These are phyloP conservation scores for Agrenia bidenticulata DNA, from an alignment of 2,888 invertebrate genomes.

Conservation along the genomic window DNA sequence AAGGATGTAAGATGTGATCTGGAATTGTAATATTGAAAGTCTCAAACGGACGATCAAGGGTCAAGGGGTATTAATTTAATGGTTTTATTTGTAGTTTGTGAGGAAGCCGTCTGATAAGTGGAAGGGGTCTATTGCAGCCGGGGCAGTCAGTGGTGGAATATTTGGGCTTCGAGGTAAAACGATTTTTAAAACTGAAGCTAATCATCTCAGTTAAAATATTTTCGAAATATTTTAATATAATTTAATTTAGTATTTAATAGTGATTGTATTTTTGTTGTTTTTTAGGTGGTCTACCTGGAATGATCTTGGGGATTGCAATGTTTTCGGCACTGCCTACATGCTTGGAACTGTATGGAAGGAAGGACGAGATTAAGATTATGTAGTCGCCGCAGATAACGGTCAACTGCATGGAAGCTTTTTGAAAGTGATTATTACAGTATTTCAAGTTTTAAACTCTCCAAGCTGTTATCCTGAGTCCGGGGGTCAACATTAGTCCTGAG, in stretches of 20 bases:
- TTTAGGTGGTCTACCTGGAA: constrained; percentile 32
- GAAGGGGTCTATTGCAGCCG: constrained; percentile 36
- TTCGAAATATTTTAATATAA: neutral
- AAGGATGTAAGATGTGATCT: constrained; percentile 28
- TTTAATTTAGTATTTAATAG: neutral
- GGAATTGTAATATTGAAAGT: neutral
- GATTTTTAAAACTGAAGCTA: neutral
- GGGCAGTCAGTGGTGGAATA: constrained; percentile 33
- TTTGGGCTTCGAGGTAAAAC: constrained; percentile 40
- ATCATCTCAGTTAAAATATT: neutral
- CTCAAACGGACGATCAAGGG: neutral
- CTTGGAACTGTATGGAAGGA: constrained; percentile 21
- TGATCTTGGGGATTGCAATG: constrained; percentile 22
- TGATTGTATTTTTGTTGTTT: neutral
- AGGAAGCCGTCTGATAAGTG: constrained; percentile 32
- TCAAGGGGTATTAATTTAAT: neutral
- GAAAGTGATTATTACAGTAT: too few relatives aligned
- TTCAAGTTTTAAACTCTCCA: too few relatives aligned
- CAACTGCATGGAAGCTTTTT: too few relatives aligned
- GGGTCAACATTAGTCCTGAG: too few relatives aligned
- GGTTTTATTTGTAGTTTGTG: constrained; percentile 26
- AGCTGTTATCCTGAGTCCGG: too few relatives aligned
- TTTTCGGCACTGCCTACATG: constrained; percentile 29
- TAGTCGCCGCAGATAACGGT: too few relatives aligned
- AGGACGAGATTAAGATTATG: too few relatives aligned